phyloP scores from a whole-genome alignment of 2,888 invertebrate genomes.

The Notodonta ziczac region DNA sequence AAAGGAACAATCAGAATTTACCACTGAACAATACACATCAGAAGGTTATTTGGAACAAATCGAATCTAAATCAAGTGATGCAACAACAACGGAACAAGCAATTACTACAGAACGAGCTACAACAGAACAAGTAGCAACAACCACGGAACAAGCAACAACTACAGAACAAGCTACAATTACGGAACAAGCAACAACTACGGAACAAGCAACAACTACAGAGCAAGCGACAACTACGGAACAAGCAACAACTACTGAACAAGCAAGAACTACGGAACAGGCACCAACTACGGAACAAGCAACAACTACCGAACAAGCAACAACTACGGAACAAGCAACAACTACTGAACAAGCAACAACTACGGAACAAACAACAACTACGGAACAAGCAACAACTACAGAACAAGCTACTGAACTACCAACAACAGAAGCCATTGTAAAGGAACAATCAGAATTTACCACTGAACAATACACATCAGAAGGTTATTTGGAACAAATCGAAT shows the following conservation, averaged over 20 bases:
- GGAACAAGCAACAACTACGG: no score
- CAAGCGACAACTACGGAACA: no score
- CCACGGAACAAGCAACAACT: no score
- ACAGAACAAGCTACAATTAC: background rate
- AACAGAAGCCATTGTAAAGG: background rate
- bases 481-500: no score
- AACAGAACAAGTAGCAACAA: background rate
- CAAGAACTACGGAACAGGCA: background rate
- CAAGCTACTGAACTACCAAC: constrained; percentile 7
- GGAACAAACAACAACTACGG: background rate
- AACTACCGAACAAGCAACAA: constrained; percentile 7
- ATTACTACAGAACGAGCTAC: no score
- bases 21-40: background rate
- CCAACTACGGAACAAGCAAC: background rate
- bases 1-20: no score
- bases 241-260: constrained; percentile 3
- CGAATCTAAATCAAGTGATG: no score
- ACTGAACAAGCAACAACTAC: constrained; percentile 1
- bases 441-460: no score
- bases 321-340: background rate
- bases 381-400: background rate
- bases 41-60: no score
- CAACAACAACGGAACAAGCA: constrained; percentile 1
- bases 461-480: no score
- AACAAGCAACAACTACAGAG: no score